phyloP scores from a whole-genome alignment of 2,113 vertebrate species.

The Lagopus leucura region DNA sequence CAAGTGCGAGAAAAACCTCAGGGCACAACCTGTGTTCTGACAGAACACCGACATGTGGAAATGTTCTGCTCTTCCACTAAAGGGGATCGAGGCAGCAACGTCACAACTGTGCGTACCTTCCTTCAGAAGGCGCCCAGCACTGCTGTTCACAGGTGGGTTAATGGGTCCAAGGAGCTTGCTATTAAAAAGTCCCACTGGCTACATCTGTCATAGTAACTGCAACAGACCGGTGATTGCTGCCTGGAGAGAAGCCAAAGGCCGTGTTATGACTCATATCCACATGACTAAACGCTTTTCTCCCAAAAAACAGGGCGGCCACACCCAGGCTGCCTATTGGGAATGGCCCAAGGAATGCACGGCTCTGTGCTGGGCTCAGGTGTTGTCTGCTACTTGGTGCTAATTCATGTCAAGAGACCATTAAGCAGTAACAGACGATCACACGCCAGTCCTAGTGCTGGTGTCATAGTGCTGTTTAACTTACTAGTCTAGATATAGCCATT shows the following conservation, averaged over 20 bases:
- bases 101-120: neutral
- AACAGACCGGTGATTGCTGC: neutral
- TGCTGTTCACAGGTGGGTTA: neutral
- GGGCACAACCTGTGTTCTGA: neutral
- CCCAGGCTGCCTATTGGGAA: slow-evolving; percentile 42
- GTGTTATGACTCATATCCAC: slow-evolving; percentile 12
- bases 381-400: neutral
- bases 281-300: neutral
- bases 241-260: neutral
- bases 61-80: neutral
- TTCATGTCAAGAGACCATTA: neutral
- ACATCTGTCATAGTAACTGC: neutral
- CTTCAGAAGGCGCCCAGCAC: neutral
- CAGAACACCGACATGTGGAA: neutral
- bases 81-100: neutral
- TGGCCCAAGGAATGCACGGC: slow-evolving; percentile 6
- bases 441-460: neutral
- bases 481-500: slow-evolving; percentile 33
- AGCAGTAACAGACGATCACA: neutral
- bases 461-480: neutral
- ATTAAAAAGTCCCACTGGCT: neutral
- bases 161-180: neutral
- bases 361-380: neutral
- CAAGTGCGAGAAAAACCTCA: neutral
- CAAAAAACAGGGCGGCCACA: slow-evolving; percentile 17